phyloP scores from a whole-genome alignment of 2,888 invertebrate genomes.

The Celastrina argiolus region DNA sequence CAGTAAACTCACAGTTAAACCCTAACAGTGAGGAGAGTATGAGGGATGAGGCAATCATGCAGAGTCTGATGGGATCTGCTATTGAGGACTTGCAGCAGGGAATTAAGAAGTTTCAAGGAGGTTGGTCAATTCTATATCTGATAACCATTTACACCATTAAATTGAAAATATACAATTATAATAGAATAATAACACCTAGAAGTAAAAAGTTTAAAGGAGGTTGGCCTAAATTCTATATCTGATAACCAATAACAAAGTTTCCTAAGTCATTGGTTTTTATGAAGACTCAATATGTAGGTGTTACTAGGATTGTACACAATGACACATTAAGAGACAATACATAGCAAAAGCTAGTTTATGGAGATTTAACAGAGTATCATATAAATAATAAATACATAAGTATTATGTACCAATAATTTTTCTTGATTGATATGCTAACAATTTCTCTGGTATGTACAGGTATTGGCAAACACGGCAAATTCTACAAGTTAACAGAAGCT shows the following conservation, averaged over 20 bases:
- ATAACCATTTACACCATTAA: too few species aligned
- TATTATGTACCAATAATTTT: not conserved
- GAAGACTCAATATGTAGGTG: too few species aligned
- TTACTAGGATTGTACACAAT: too few species aligned
- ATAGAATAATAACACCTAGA: too few species aligned
- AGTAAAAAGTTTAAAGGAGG: too few species aligned
- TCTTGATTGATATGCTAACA: not conserved
- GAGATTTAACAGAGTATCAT: too few species aligned
- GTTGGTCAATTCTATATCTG: conserved; percentile 51
- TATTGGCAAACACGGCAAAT: conserved; percentile 83
- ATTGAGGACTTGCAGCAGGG: conserved; percentile 82
- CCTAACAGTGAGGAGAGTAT: conserved; percentile 82
- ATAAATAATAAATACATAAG: too few species aligned
- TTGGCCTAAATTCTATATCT: not conserved
- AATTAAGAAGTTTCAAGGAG: conserved; percentile 82
- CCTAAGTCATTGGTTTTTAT: too few species aligned
- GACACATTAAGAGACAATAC: too few species aligned
- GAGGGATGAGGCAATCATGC: conserved; percentile 82
- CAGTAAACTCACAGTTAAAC: conserved; percentile 78
- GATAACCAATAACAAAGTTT: too few species aligned
- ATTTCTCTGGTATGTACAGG: conserved; percentile 44
- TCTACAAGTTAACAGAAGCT: conserved; percentile 76
- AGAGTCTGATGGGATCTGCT: conserved; percentile 80
- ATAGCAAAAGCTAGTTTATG: too few species aligned
- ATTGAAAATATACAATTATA: too few species aligned